These are phyloP conservation scores for Lucilia sericata DNA, from an alignment of 1,140 invertebrate genomes.

Conservation along the genomic window DNA sequence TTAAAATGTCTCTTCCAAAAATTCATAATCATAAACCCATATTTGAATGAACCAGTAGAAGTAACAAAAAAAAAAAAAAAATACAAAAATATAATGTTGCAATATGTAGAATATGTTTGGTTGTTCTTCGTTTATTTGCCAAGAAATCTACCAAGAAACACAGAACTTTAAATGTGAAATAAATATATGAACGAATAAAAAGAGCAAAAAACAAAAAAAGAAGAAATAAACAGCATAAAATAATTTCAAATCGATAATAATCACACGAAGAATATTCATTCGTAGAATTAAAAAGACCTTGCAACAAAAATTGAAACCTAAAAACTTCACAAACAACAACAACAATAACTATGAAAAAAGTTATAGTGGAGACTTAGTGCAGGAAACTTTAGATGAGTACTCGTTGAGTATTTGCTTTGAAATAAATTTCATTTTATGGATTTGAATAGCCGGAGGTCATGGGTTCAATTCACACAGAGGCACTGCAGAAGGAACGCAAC, in stretches of 20 bases:
- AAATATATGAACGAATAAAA: slow-evolving; percentile 19
- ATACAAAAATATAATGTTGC: not conserved
- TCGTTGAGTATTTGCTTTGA: no score
- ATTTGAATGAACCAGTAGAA: not conserved
- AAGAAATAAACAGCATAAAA: not conserved
- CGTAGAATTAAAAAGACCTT: slow-evolving; percentile 62
- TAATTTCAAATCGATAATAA: slow-evolving; percentile 63
- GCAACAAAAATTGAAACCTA: slow-evolving; percentile 32
- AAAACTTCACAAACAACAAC: not conserved
- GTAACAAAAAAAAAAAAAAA: not conserved
- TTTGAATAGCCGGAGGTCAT: no score
- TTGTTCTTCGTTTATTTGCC: not conserved
- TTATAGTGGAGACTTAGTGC: no score
- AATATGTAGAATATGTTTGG: not conserved
- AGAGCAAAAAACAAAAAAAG: not conserved
- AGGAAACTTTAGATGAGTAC: no score
- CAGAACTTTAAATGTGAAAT: not conserved
- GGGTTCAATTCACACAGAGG: no score
- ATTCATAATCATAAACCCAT: slow-evolving; percentile 41
- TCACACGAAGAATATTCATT: slow-evolving; percentile 65
- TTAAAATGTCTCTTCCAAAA: slow-evolving; percentile 32
- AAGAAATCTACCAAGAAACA: not conserved
- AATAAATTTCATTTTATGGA: no score
- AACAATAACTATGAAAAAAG: not conserved
- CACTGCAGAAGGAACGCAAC: no score